These are phyloP conservation scores for Suricata suricatta DNA, from an alignment of 2,113 vertebrate genomes.

Conservation along the genomic window DNA sequence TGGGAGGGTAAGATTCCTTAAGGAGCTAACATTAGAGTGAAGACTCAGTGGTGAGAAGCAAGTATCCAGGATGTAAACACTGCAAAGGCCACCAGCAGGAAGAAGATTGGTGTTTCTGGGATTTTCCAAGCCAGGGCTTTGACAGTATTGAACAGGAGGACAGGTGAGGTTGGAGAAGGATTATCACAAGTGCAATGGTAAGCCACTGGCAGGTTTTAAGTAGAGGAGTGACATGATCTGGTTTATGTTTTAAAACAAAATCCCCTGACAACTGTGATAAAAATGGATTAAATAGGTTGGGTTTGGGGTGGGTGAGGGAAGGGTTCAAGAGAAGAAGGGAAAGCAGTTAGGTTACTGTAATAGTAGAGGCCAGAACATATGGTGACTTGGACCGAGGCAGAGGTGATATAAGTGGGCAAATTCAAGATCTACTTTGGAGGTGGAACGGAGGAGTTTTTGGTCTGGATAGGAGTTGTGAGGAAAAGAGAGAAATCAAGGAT, in stretches of 20 bases:
- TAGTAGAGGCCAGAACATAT: not conserved
- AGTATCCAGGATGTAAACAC: not conserved
- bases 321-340: not conserved
- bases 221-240: not conserved
- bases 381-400: not conserved
- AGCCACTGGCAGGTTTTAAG: not conserved
- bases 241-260: slow-evolving; percentile 24
- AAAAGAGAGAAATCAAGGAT: not conserved
- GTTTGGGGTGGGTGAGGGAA: not conserved
- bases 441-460: not conserved
- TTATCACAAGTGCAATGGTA: not conserved
- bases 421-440: not conserved
- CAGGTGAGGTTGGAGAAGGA: not conserved
- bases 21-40: not conserved
- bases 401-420: not conserved
- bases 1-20: not conserved
- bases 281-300: not conserved
- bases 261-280: not conserved
- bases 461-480: not conserved
- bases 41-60: not conserved
- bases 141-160: not conserved
- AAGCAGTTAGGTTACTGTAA: not conserved
- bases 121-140: not conserved
- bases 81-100: not conserved
- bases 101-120: not conserved